phyloP scores from a whole-genome alignment of 2,113 vertebrate species.

The Lepus europaeus region DNA sequence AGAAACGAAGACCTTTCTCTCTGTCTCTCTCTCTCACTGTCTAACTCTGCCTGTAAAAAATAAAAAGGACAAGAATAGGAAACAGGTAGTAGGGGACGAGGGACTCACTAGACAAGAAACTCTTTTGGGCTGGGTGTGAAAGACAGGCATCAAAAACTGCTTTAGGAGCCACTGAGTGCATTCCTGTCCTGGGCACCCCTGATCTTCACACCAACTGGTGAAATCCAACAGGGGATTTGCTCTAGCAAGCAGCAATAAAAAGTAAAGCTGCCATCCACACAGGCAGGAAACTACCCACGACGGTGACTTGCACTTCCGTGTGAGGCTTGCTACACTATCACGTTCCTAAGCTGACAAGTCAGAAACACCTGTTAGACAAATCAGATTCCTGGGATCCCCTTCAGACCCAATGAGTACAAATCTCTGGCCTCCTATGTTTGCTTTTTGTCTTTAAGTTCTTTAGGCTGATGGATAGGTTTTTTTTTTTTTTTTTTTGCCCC shows the following conservation, averaged over 20 bases:
- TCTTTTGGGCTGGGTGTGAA: background rate
- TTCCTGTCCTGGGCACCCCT: background rate
- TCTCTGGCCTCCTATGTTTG: background rate
- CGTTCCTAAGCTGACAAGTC: background rate
- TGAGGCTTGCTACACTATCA: background rate
- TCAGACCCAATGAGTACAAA: background rate
- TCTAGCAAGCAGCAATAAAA: slow-evolving; percentile 50
- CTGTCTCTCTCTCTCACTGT: too few species aligned
- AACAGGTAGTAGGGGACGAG: background rate
- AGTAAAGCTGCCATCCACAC: slow-evolving; percentile 42
- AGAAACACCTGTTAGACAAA: slow-evolving; percentile 53
- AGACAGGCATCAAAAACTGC: background rate
- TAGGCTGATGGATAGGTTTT: background rate
- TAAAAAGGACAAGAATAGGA: background rate
- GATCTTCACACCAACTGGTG: background rate
- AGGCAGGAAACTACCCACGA: background rate
- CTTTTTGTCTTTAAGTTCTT: background rate
- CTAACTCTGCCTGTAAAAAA: too few species aligned
- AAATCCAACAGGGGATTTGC: slow-evolving; percentile 34
- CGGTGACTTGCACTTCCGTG: background rate
- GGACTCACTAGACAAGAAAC: background rate
- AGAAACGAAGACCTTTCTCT: too few species aligned
- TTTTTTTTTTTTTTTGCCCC: background rate
- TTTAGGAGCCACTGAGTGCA: background rate
- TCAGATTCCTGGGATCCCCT: background rate